Base-by-base conservation (phyloP, 2,888 invertebrate species). In the Pegoplata infirma region DNA sequence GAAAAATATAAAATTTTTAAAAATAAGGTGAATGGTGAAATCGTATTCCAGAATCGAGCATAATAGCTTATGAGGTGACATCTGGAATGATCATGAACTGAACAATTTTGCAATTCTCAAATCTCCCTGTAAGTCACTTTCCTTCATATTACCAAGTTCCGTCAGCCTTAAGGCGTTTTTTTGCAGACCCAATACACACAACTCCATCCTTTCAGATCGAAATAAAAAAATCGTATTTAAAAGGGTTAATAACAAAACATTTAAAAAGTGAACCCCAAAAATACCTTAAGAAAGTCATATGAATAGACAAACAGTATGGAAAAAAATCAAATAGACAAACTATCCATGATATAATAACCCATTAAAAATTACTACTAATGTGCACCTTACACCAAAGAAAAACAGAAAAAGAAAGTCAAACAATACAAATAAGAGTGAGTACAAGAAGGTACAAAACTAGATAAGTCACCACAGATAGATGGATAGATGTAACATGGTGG, bases 341-440 rank as follows among this genome's bases (percentile, higher is more conserved):
- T 53, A 36, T 47, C 55, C 71, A 58, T 75, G 79, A 79, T 79
- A 85, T 85, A 86, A 86, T 84, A 85, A 85, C 82, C 85, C 87
- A 87, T 87, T 87, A 87, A 86, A 87, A 86, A 86, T 87, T 86
- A 87, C 84, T 86, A 84, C 86, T 87, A 87, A 87, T 87, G 85
- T 87, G 85, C 87, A 86, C 85, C 86, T 87, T 85, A 85, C 84
- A 63, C 51, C 17, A n/a, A 83, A 82, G 80, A 75, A n/a, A 49
- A 53, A 58, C 23, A 68, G 12, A 63, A 64, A 59, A 74, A 74
- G 74, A 74, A 81, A 66, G 59, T 67, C 16, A 59, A 68, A 58
- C 47, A 63, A 66, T 25, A 40, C 49, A 19, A 63, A 46, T 46
- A 49, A 25, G 36, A 16, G n/a, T 17, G 23, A 51, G 10, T 32